These are phyloP conservation scores for Diarsia rubi DNA, from an alignment of 2,888 invertebrate species.

Conservation along the genomic window DNA sequence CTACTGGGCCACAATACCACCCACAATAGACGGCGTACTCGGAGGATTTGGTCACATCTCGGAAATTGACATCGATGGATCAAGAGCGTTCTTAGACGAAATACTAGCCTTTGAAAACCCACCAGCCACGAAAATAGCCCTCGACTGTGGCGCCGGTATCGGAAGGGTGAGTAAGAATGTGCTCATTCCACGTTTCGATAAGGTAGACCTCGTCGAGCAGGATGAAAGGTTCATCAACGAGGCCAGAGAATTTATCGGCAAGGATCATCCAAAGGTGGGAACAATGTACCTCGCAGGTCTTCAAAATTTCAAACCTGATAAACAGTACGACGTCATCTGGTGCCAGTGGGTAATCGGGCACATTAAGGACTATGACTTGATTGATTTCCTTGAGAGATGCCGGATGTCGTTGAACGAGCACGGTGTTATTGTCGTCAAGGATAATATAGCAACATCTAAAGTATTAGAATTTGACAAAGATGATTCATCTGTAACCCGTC, in stretches of 20 bases:
- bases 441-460: conserved; percentile 94
- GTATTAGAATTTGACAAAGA: conserved; percentile 93
- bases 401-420: conserved; percentile 81
- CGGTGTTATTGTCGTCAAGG: conserved; percentile 83
- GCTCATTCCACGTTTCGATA: conserved; percentile 94
- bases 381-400: conserved; percentile 93
- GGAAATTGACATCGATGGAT: conserved; percentile 96
- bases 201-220: conserved; percentile 98
- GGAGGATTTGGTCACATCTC: conserved; percentile 98
- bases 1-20: conserved; percentile 97
- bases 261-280: conserved; percentile 91
- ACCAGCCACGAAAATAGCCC: conserved; percentile 92
- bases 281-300: conserved; percentile 92
- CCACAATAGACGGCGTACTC: conserved; percentile 98
- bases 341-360: conserved; percentile 96
- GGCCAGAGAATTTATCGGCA: conserved; percentile 90
- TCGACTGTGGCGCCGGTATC: conserved; percentile 99
- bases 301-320: conserved; percentile 43
- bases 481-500: conserved; percentile 97
- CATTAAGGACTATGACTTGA: conserved; percentile 95
- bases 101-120: conserved; percentile 82
- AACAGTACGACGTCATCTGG: conserved; percentile 33
- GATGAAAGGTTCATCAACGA: conserved; percentile 95
- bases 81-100: conserved; percentile 93
- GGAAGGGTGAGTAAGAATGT: conserved; percentile 97